These are phyloP conservation scores for Anthophora plumipes DNA, from an alignment of 2,888 invertebrate species.

Conservation along the genomic window DNA sequence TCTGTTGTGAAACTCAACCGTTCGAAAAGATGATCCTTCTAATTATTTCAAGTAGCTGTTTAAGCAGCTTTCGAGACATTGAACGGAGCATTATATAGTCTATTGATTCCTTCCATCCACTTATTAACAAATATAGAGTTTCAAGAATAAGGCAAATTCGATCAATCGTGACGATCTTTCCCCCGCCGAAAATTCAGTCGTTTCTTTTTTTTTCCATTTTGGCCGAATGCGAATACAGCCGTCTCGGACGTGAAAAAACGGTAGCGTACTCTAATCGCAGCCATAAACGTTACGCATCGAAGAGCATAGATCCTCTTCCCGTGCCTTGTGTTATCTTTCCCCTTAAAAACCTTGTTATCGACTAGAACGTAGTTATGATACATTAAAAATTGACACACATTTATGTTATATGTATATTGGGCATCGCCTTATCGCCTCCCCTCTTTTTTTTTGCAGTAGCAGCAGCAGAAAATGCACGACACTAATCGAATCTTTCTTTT, in stretches of 20 bases:
- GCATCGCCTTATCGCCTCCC: constrained; percentile 56
- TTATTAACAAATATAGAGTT: neutral
- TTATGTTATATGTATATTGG: constrained; percentile 73
- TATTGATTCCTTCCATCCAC: neutral
- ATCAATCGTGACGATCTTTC: constrained; percentile 13
- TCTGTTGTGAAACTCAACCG: neutral
- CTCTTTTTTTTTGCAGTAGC: constrained; percentile 4
- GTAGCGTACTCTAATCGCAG: constrained; percentile 51
- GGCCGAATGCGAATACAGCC: constrained; percentile 34
- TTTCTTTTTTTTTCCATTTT: constrained; percentile 1
- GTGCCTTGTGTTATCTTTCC: constrained; percentile 47
- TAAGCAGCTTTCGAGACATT: neutral
- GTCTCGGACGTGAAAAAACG: constrained; percentile 65
- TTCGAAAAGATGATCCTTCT: neutral
- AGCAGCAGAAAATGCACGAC: constrained; percentile 18
- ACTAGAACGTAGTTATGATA: constrained; percentile 79
- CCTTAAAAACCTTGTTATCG: constrained; percentile 65
- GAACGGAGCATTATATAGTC: neutral
- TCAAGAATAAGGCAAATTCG: neutral
- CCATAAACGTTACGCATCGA: constrained; percentile 53
- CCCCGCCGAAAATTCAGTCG: constrained; percentile 7
- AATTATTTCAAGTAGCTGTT: neutral
- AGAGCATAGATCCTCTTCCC: constrained; percentile 47
- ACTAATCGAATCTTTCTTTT: constrained; percentile 42
- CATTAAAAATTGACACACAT: constrained; percentile 83